Conservation (phyloP, 2,888 invertebrate species). For the Orchestes rusci region DNA sequence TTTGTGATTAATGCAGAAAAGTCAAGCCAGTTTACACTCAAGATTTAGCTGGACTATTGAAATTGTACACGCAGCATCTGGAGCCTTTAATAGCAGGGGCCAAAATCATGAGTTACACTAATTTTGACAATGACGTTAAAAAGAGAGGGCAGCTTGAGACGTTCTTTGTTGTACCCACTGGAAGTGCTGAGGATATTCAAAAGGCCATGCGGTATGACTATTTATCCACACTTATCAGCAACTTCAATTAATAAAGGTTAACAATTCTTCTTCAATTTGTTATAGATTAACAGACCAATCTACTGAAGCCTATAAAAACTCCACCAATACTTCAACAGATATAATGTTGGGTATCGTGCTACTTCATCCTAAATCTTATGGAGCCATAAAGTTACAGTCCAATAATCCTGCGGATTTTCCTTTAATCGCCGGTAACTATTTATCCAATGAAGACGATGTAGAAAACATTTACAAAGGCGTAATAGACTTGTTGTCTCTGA, state of each 20-base stretch:
- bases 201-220: no score
- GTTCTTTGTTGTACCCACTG: no score
- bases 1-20: background rate
- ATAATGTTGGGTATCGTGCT: background rate
- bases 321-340: slow-evolving; percentile 6
- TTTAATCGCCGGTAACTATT: slow-evolving; percentile 6
- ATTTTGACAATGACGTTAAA: background rate
- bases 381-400: slow-evolving; percentile 10
- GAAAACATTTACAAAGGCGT: slow-evolving; percentile 7
- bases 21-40: background rate
- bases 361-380: slow-evolving; percentile 12
- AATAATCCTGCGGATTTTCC: slow-evolving; percentile 7
- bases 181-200: no score
- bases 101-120: background rate
- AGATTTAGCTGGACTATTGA: background rate
- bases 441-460: slow-evolving; percentile 4
- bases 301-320: background rate
- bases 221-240: no score
- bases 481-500: slow-evolving; percentile 1
- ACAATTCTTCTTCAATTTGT: no score
- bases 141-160: slow-evolving; percentile 1
- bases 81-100: background rate
- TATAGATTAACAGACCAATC: slow-evolving; percentile 5
- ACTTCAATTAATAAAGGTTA: no score
- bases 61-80: background rate